phyloP scores from a whole-genome alignment of 2,888 invertebrate genomes.

The Dastarcus helophoroides region DNA sequence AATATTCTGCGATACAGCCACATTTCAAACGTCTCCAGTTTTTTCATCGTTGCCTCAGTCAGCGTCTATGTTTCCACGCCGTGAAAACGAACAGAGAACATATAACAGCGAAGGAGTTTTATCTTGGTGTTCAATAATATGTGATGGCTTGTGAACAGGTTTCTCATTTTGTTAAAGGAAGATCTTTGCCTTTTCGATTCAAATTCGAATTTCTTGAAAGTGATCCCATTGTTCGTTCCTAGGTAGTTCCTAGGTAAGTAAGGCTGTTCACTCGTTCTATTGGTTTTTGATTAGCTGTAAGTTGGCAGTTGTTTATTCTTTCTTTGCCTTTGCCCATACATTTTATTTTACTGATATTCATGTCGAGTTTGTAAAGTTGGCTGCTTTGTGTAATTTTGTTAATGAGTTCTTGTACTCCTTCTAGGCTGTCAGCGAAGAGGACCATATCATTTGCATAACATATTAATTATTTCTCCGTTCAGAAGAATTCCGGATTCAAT shows the following conservation, averaged over 20 bases:
- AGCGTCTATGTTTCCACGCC: conserved; percentile 5
- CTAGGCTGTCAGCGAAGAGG: conserved; percentile 4
- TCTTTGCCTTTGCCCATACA: conserved; percentile 8
- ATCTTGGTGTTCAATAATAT: conserved; percentile 4
- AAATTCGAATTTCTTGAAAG: conserved; percentile 5
- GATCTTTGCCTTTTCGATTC: conserved; percentile 7
- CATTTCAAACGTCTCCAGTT: conserved; percentile 4
- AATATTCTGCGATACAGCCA: no score
- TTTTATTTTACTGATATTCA: conserved; percentile 10
- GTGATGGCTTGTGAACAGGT: conserved; percentile 7
- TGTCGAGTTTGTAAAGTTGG: conserved; percentile 8
- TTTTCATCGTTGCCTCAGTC: conserved; percentile 5
- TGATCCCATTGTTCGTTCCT: conserved; percentile 7
- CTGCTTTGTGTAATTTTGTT: conserved; percentile 2
- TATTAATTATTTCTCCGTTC: conserved; percentile 4
- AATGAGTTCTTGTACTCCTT: conserved; percentile 4
- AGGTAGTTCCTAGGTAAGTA: conserved; percentile 5
- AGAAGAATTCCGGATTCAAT: conserved; percentile 1
- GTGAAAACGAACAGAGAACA: conserved; percentile 3
- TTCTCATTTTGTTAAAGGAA: conserved; percentile 4
- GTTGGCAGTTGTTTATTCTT: conserved; percentile 5
- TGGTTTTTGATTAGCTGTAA: conserved; percentile 5
- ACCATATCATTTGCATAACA: conserved; percentile 4
- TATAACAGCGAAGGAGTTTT: conserved; percentile 5
- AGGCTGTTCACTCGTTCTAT: conserved; percentile 7